A percentile compares a stretch with the other conserved stretches of the same genome.
Conservation (phyloP, 92 coral and sea anemone genomes). For the Galaxea fascicularis region DNA sequence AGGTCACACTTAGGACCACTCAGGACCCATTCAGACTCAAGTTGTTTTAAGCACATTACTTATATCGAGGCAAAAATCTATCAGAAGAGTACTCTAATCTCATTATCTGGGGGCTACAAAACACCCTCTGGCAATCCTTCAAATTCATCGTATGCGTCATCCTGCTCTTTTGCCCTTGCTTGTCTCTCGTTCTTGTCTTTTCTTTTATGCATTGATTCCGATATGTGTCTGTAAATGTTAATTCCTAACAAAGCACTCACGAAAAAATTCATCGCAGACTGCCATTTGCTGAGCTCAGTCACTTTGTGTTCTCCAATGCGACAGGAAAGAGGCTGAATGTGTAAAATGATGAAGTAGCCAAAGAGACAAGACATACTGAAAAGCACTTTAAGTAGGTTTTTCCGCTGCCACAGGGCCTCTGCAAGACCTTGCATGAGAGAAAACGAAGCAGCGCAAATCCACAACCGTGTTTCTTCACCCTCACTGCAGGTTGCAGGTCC, state of each 20-base stretch:
- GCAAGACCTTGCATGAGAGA: slow-evolving; percentile 76
- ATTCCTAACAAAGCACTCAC: slow-evolving; percentile 76
- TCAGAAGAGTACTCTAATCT: too few relatives aligned
- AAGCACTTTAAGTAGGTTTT: slow-evolving; percentile 69
- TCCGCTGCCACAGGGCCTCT: slow-evolving; percentile 79
- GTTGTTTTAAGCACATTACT: too few relatives aligned
- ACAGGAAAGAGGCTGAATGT: slow-evolving; percentile 82
- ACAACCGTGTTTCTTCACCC: slow-evolving; percentile 85
- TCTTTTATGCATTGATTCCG: slow-evolving; percentile 31
- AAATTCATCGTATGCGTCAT: slow-evolving; percentile 31
- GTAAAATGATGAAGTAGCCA: slow-evolving; percentile 76
- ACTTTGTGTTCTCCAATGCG: slow-evolving; percentile 76
- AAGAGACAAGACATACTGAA: slow-evolving; percentile 82
- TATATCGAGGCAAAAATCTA: too few relatives aligned
- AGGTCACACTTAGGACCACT: too few relatives aligned
- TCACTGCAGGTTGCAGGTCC: slow-evolving; percentile 76
- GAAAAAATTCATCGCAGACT: slow-evolving; percentile 83
- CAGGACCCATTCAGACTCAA: too few relatives aligned
- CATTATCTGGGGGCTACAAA: neutral
- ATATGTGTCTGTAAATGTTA: slow-evolving; percentile 68
- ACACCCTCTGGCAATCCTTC: slow-evolving; percentile 37
- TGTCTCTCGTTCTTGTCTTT: slow-evolving; percentile 17
- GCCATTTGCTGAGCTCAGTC: slow-evolving; percentile 84
- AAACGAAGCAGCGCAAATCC: slow-evolving; percentile 84
- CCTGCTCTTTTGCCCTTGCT: slow-evolving; percentile 29